Evolutionary conservation across 2,888 invertebrate species (phyloP).

Genomic region (Malthinus seriepunctatus): DNA sequence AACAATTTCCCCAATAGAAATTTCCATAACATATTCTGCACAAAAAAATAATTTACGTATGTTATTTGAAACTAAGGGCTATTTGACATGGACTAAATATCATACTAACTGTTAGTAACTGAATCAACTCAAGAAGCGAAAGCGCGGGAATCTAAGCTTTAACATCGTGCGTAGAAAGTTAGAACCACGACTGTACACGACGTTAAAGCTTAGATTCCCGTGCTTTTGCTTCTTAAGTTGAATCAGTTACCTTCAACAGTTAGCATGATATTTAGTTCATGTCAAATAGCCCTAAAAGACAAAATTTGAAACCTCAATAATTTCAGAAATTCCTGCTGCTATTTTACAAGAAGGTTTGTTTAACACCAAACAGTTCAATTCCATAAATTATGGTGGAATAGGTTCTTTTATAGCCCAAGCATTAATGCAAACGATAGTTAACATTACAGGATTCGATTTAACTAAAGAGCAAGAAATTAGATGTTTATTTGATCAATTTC

Average conservation of each 20-base stretch:
- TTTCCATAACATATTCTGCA: neutral
- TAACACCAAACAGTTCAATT: constrained; percentile 78
- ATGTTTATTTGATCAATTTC: constrained; percentile 88
- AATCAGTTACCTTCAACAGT: too few species aligned
- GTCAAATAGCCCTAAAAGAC: too few species aligned
- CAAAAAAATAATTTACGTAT: neutral
- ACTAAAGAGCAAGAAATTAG: constrained; percentile 61
- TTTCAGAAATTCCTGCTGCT: constrained; percentile 83
- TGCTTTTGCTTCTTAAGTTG: too few species aligned
- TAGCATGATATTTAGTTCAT: too few species aligned
- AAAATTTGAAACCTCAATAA: constrained; percentile 39
- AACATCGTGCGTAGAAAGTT: too few species aligned
- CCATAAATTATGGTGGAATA: constrained; percentile 85
- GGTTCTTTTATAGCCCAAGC: constrained; percentile 86
- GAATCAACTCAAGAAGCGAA: too few species aligned
- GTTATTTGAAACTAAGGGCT: constrained; percentile 33
- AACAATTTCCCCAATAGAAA: neutral
- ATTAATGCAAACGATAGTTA: constrained; percentile 21
- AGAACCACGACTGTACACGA: too few species aligned
- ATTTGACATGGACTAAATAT: too few species aligned
- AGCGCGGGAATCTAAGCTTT: too few species aligned
- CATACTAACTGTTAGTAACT: too few species aligned
- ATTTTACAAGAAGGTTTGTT: constrained; percentile 88
- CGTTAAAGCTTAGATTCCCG: too few species aligned
- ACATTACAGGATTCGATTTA: too few species aligned